A percentile compares a stretch with the other conserved stretches of the same genome.
phyloP scores from a whole-genome alignment of 2,113 vertebrate species.

The Cercopithecus mona region DNA sequence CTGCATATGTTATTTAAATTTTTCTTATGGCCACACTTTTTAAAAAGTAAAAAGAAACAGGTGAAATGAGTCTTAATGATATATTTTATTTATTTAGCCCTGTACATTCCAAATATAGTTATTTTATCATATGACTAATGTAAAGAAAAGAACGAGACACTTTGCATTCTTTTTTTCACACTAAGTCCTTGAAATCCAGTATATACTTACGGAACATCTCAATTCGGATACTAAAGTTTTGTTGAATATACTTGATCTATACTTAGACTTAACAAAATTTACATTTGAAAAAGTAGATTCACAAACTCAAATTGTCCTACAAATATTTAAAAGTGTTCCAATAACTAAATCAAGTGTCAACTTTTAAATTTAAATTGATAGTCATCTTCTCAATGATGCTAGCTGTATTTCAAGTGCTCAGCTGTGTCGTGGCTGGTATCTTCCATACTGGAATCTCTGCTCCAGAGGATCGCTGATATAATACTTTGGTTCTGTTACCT shows the following conservation, averaged over 20 bases:
- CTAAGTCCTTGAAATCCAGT: not conserved
- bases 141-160: not conserved
- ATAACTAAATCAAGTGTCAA: not conserved
- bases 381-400: not conserved
- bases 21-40: not conserved
- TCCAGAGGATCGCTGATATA: not conserved
- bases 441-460: not conserved
- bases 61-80: not conserved
- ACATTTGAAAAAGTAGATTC: not conserved
- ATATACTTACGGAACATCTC: not conserved
- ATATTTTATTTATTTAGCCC: not conserved
- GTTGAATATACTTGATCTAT: not conserved
- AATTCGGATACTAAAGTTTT: not conserved
- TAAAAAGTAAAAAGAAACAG: not conserved
- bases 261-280: not conserved
- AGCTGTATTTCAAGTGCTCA: not conserved
- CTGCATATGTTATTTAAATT: not conserved
- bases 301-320: not conserved
- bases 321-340: not conserved
- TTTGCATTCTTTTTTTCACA: not conserved
- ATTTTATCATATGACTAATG: not conserved
- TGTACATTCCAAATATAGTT: not conserved
- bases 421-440: not conserved
- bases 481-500: not conserved
- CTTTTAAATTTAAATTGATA: not conserved